A percentile compares a stretch with the other conserved stretches of the same genome.
These are phyloP conservation scores for Thaleichthys pacificus DNA, from an alignment of 2,797 vertebrate species.

Conservation along the genomic window DNA sequence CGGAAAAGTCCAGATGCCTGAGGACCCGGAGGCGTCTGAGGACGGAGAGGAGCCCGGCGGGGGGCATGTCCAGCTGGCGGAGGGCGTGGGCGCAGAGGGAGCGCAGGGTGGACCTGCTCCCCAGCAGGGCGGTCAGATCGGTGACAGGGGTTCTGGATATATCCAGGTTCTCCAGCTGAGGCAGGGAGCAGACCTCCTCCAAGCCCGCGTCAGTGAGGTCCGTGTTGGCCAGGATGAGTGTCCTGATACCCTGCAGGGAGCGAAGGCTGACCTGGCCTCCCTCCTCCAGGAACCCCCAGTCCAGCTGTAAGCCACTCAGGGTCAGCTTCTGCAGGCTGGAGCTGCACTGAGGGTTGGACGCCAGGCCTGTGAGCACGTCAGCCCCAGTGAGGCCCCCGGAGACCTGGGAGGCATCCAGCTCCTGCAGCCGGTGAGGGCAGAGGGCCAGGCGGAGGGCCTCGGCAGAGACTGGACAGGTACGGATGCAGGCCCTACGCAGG, in stretches of 20 bases:
- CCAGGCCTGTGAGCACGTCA: slow-evolving; percentile 84
- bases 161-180: slow-evolving; percentile 88
- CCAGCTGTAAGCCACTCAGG: slow-evolving; percentile 83
- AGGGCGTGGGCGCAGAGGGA: slow-evolving; percentile 87
- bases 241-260: slow-evolving; percentile 80
- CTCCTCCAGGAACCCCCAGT: slow-evolving; percentile 70
- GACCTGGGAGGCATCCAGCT: slow-evolving; percentile 87
- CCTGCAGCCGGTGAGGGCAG: slow-evolving; percentile 90
- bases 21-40: slow-evolving; percentile 70
- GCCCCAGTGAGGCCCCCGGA: slow-evolving; percentile 85
- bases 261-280: slow-evolving; percentile 81
- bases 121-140: slow-evolving; percentile 84
- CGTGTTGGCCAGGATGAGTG: slow-evolving; percentile 84
- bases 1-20: slow-evolving; percentile 92
- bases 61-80: slow-evolving; percentile 86
- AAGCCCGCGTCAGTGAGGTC: slow-evolving; percentile 86
- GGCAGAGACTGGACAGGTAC: slow-evolving; percentile 83
- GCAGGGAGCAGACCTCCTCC: slow-evolving; percentile 86
- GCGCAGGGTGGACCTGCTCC: slow-evolving; percentile 82
- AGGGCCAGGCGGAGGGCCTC: slow-evolving; percentile 88
- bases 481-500: slow-evolving; percentile 85
- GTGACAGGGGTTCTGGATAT: slow-evolving; percentile 89
- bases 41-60: slow-evolving; percentile 82
- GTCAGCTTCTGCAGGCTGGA: slow-evolving; percentile 85
- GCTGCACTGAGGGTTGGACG: slow-evolving; percentile 85